These are phyloP conservation scores for Brachypteracias leptosomus DNA, from an alignment of 2,113 vertebrate species.

Conservation along the genomic window DNA sequence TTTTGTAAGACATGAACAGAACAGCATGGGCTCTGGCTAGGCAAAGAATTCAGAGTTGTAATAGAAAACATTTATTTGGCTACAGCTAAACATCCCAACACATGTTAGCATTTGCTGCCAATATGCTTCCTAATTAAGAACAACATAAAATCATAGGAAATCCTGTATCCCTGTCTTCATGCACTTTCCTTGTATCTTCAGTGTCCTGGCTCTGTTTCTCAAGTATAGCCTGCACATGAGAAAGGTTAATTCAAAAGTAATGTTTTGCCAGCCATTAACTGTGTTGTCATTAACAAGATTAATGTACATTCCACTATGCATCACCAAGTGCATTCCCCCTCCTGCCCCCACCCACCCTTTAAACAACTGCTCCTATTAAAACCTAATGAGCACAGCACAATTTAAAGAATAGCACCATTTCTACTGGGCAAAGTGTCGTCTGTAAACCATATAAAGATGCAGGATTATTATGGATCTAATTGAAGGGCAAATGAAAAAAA, in stretches of 20 bases:
- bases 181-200: conserved; percentile 64
- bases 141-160: conserved; percentile 89
- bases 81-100: conserved; percentile 85
- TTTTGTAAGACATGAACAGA: conserved; percentile 85
- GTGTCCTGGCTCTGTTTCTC: conserved; percentile 67
- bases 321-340: conserved; percentile 63
- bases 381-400: conserved; percentile 70
- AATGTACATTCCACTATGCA: conserved; percentile 74
- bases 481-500: conserved; percentile 46
- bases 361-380: conserved; percentile 78
- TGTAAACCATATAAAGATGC: conserved; percentile 57
- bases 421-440: conserved; percentile 36
- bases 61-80: conserved; percentile 97
- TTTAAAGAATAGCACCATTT: conserved; percentile 60
- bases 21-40: conserved; percentile 84
- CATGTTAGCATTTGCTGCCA: conserved; percentile 90
- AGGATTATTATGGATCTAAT: conserved; percentile 57
- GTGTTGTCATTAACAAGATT: conserved; percentile 76
- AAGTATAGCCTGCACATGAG: conserved; percentile 55
- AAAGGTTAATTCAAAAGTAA: conserved; percentile 74
- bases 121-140: conserved; percentile 88
- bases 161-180: conserved; percentile 80
- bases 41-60: conserved; percentile 85
- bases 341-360: conserved; percentile 51
- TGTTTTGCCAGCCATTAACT: conserved; percentile 76